phyloP scores from a whole-genome alignment of 2,113 vertebrate genomes.

The Hystrix brachyura region DNA sequence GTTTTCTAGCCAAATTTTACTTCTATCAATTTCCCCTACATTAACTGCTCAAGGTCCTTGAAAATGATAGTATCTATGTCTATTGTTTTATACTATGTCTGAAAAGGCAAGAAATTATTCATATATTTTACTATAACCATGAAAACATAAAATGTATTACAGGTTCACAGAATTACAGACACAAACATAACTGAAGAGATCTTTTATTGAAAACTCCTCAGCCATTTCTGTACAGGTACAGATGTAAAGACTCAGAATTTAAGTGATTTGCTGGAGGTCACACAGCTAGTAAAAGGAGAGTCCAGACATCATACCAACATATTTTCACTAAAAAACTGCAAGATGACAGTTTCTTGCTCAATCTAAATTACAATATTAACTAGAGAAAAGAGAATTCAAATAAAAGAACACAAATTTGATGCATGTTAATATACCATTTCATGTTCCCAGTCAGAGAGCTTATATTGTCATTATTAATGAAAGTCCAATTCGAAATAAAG shows the following conservation, averaged over 20 bases:
- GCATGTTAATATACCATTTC: background rate
- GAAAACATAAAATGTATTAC: slow-evolving; percentile 29
- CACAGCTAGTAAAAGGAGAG: background rate
- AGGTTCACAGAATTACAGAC: slow-evolving; percentile 19
- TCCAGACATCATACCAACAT: background rate
- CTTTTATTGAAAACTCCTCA: background rate
- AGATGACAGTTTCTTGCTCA: background rate
- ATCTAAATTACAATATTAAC: background rate
- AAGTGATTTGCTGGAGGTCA: slow-evolving; percentile 16
- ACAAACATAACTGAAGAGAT: background rate
- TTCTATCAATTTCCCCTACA: background rate
- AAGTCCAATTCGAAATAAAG: slow-evolving; percentile 20
- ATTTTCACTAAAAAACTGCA: background rate
- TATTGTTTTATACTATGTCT: background rate
- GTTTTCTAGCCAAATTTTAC: slow-evolving; percentile 41
- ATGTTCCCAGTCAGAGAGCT: background rate
- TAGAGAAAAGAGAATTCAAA: slow-evolving; percentile 18
- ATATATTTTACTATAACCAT: background rate
- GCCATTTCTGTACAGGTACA: background rate
- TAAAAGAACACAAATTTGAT: background rate
- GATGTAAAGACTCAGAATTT: background rate
- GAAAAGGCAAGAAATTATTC: background rate
- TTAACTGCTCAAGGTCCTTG: slow-evolving; percentile 16
- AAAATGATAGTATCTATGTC: slow-evolving; percentile 47
- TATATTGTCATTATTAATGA: background rate